Evolutionary conservation across 1,140 invertebrate species (phyloP).

Genomic region (Aphelenchoides fujianensis): DNA sequence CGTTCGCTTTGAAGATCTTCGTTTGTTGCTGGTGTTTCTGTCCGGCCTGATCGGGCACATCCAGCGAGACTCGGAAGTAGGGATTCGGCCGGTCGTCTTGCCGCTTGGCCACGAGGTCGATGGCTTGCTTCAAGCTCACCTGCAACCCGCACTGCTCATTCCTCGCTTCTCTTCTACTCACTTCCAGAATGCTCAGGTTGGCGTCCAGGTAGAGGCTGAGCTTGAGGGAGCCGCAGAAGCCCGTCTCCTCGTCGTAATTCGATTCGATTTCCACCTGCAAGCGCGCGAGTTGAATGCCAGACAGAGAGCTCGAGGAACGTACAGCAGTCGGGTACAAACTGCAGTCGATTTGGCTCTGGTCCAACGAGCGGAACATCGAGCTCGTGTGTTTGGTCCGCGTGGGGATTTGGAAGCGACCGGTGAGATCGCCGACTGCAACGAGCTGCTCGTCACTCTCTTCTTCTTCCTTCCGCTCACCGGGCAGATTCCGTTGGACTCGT

Average conservation of each 20-base stretch:
- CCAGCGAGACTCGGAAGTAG: constrained; percentile 51
- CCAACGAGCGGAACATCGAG: constrained; percentile 50
- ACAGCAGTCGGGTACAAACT: constrained; percentile 51
- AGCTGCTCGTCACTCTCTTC: constrained; percentile 15
- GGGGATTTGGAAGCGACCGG: constrained; percentile 51
- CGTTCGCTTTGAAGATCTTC: constrained; percentile 41
- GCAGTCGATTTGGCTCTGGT: constrained; percentile 54
- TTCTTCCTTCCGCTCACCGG: not conserved
- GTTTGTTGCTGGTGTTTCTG: constrained; percentile 52
- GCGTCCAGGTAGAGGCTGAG: constrained; percentile 37
- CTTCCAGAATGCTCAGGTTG: constrained; percentile 42
- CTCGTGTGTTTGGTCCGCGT: constrained; percentile 30
- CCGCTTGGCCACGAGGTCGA: constrained; percentile 44
- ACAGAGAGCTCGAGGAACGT: constrained; percentile 17
- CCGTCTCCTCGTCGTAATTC: constrained; percentile 31
- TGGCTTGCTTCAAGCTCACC: constrained; percentile 40
- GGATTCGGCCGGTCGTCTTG: constrained; percentile 57
- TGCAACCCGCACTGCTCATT: constrained; percentile 12
- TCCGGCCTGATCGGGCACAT: constrained; percentile 44
- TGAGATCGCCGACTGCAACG: constrained; percentile 40
- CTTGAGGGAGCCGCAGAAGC: constrained; percentile 43
- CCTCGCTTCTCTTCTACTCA: constrained; percentile 34
- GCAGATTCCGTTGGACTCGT: constrained; percentile 12
- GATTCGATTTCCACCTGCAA: constrained; percentile 39
- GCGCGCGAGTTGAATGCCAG: not conserved